These are phyloP conservation scores for Pseudochirops cupreus DNA, from an alignment of 2,797 vertebrate genomes.

Conservation along the genomic window DNA sequence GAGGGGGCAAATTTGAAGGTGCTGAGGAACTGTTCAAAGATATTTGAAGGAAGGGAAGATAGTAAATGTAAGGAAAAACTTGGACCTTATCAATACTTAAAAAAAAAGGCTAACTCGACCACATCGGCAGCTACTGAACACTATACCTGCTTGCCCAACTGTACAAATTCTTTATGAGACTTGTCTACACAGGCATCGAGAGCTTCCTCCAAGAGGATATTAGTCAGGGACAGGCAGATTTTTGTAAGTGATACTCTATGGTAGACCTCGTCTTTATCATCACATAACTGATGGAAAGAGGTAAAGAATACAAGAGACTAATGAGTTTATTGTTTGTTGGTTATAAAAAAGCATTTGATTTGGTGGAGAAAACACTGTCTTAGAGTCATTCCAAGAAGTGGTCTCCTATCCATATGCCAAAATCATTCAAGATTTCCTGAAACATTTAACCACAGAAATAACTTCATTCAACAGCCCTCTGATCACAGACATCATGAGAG, in stretches of 20 bases:
- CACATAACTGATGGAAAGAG: neutral
- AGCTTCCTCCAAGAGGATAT: neutral
- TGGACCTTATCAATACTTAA: neutral
- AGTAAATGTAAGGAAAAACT: neutral
- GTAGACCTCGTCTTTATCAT: neutral
- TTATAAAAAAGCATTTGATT: neutral
- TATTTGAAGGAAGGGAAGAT: neutral
- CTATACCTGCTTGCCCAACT: neutral
- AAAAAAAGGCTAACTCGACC: neutral
- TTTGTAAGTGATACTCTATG: neutral
- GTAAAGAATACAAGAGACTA: neutral
- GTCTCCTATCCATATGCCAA: neutral
- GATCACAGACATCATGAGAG: neutral
- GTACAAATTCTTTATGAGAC: neutral
- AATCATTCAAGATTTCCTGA: neutral
- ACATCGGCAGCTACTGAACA: neutral
- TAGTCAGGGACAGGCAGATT: neutral
- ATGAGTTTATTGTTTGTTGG: neutral
- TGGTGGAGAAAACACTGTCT: neutral
- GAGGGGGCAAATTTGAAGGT: neutral
- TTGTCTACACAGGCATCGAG: neutral
- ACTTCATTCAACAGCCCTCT: neutral
- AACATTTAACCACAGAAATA: neutral
- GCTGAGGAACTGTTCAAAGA: neutral
- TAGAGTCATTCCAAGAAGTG: neutral